These are phyloP conservation scores for Caenorhabditis japonica DNA, from an alignment of 2,888 invertebrate genomes.

Conservation along the genomic window DNA sequence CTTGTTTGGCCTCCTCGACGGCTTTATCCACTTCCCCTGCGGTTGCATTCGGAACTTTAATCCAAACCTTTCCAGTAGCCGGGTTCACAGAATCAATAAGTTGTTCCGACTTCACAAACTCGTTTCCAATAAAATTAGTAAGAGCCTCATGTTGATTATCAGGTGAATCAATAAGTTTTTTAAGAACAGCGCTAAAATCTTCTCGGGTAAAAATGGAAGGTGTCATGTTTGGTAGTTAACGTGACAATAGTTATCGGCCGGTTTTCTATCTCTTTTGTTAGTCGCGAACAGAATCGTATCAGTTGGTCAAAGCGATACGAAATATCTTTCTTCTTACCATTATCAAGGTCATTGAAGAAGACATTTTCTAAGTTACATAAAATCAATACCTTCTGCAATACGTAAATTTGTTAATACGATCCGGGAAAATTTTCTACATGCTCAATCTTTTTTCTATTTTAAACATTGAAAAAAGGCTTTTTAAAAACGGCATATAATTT, in stretches of 20 bases:
- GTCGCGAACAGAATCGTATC: conserved; percentile 20
- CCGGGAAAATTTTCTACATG: no score
- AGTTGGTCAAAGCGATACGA: conserved; percentile 1
- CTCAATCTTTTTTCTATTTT: no score
- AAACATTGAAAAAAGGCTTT: no score
- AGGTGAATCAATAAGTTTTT: conserved; percentile 39
- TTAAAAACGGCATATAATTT: background rate
- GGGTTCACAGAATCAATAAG: conserved; percentile 65
- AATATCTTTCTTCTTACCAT: conserved; percentile 8
- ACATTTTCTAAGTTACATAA: no score
- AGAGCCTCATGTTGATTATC: conserved; percentile 55
- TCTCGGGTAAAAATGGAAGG: conserved; percentile 22
- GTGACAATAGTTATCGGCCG: no score
- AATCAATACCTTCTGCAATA: conserved; percentile 5
- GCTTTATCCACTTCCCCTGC: conserved; percentile 77
- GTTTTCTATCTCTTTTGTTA: conserved; percentile 18
- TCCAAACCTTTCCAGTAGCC: conserved; percentile 62
- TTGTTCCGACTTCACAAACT: conserved; percentile 50
- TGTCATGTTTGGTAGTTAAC: no score
- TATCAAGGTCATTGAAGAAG: conserved; percentile 39
- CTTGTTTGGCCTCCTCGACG: conserved; percentile 79
- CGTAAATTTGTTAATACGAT: no score
- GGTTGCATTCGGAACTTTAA: conserved; percentile 79
- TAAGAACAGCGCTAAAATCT: conserved; percentile 30
- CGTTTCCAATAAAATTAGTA: conserved; percentile 63